Evolutionary conservation across 2,113 vertebrate genomes (phyloP), one percentile per base, ranked within the genome.

Genomic region (Enhydra lutris): DNA sequence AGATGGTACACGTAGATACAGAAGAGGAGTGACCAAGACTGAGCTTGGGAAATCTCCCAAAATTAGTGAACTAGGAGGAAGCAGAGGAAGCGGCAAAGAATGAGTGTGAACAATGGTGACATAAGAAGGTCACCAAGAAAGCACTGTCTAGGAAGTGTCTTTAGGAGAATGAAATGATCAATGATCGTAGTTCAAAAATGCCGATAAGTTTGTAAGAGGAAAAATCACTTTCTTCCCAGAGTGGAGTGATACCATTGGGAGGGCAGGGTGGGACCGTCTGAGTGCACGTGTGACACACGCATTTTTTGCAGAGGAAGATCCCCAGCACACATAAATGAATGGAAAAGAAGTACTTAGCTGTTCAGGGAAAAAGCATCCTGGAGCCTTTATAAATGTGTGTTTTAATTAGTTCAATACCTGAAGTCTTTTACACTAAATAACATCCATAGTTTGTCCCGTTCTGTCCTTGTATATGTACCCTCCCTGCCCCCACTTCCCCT

Each of bases 221-320:
- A 73, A 17, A 21, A 10, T 3, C 18, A 59, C 24, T 65, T 39
- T 29, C 23, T 65, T 71, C 13, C 18, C 59, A 24, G 39, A 29
- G 9, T 59, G 21, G 65, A 20, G 24, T 39, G 10, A 42, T 18
- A 36, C 12, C 42, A 26, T 57, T 20, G 59, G 39, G 80, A 57
- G 57, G n/a, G 14, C 18, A 63, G 45, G 20, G 20, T 57, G 15
- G 2, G 15, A 73, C 34, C 9, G 65, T 4, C 18, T 14, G 18
- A 15, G 2, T 21, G 10, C 4, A 0, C 20, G 42, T 11, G 23
- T 9, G 47, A 29, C 7, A 10, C 24, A 26, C 2, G 0, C 0
- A 1, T 42, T 73, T 81, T 47, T 82, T 81, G n/a, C 2, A 31
- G 17, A 91, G 29, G 39, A 52, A 34, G 18, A 0, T 78, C n/a